These are phyloP conservation scores for Cylindroiulus punctatus DNA, from an alignment of 2,888 invertebrate genomes.

Conservation along the genomic window DNA sequence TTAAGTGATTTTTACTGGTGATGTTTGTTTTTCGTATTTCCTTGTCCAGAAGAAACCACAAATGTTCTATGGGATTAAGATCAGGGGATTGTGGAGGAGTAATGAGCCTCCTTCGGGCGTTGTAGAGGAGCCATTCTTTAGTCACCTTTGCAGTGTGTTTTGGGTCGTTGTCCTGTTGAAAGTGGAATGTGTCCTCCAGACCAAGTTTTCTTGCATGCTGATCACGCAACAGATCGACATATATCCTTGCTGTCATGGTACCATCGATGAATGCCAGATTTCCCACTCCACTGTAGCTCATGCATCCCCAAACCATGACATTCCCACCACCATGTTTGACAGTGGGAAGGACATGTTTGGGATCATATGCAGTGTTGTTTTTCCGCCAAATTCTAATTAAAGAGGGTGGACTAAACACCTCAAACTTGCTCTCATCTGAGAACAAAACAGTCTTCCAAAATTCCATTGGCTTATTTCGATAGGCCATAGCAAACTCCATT, in stretches of 20 bases:
- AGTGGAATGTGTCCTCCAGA: background rate
- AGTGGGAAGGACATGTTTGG: conserved; percentile 8
- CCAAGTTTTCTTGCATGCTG: background rate
- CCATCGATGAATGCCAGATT: conserved; percentile 20
- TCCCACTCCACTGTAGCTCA: background rate
- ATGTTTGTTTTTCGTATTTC: conserved; percentile 11
- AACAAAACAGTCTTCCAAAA: conserved; percentile 12
- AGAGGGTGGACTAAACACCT: background rate
- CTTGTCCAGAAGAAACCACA: conserved; percentile 19
- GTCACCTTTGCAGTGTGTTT: background rate
- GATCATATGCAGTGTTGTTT: conserved; percentile 6
- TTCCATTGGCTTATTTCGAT: background rate
- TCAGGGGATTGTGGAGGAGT: conserved; percentile 21
- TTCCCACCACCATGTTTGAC: conserved; percentile 48
- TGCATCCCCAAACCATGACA: conserved; percentile 12
- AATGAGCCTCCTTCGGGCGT: background rate
- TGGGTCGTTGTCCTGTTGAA: background rate
- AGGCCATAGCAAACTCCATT: conserved; percentile 4
- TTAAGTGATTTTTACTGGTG: background rate
- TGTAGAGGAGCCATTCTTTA: background rate
- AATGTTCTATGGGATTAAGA: conserved; percentile 54
- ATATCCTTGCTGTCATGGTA: background rate
- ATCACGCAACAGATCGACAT: conserved; percentile 6
- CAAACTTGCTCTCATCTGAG: conserved; percentile 48
- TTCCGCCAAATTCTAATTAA: conserved; percentile 31